Base-by-base conservation (phyloP, 2,797 vertebrate species). In the Florisuga fusca region DNA sequence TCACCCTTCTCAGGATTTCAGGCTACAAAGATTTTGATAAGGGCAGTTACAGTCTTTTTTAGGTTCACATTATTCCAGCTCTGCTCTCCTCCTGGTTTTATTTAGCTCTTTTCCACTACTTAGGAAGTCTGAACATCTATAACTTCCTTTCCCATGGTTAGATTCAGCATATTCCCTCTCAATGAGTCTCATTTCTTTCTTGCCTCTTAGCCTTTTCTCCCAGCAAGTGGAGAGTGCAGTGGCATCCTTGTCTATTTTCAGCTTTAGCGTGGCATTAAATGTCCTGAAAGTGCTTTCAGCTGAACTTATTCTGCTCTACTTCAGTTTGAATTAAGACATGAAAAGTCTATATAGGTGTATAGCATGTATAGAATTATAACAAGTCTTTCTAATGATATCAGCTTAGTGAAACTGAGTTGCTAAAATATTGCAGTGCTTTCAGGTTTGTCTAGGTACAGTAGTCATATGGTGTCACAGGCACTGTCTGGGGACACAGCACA, bases 31-130 rank as follows among this genome's bases (percentile, higher is more conserved):
- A 81, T 34, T 17, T 90, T 89, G n/a, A 63, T 36, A 66, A 29
- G 58, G 78, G 31, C 59, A 66, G 69, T 96, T 95, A 63, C 25
- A 89, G 38, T 20, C 23, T 33, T 84, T 90, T 90, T 87, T 34
- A 59, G 66, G 63, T 87, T 76, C 73, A 46, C 33, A 23, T 85
- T 90, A 84, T 86, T 90, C 36, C 50, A 73, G n/a, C n/a, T 95
- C 43, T 90, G 27, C 64, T 87, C 43, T 79, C 74, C 90, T 81
- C 45, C 41, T 74, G 48, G 12, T 87, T 91, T 91, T 34, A 41
- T 90, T 86, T 76, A 79, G 53, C 14, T 84, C 26, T 95, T 94
- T 94, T 90, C 73, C 29, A 76, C 62, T 82, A 53, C 34, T 69
- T 69, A 64, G 21, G 62, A 88, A 41, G 31, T 76, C 33, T 83